A percentile compares a stretch with the other conserved stretches of the same genome.
Evolutionary conservation across 2,797 vertebrate genomes (phyloP).

Genomic region (Buceros bicornis): DNA sequence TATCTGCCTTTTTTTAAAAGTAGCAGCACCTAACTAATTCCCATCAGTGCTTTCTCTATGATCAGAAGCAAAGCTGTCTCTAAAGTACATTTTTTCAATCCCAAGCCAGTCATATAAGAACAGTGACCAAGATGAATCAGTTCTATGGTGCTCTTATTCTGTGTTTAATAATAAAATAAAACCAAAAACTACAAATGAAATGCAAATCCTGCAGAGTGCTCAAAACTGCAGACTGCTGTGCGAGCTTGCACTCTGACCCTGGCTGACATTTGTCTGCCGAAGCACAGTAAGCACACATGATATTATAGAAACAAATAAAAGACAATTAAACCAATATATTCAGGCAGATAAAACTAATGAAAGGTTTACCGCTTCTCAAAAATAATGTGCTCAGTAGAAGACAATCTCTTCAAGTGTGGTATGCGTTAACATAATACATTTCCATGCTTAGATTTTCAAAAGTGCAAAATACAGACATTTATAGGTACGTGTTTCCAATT

Average conservation of each 20-base stretch:
- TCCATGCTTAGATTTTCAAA: slow-evolving; percentile 27
- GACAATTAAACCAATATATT: background rate
- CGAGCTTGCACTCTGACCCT: background rate
- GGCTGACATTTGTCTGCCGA: background rate
- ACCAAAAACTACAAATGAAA: background rate
- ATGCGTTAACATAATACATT: background rate
- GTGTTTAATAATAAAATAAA: slow-evolving; percentile 36
- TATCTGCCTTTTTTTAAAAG: background rate
- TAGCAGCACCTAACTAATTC: slow-evolving; percentile 20
- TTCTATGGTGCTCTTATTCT: background rate
- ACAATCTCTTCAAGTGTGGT: background rate
- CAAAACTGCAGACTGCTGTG: background rate
- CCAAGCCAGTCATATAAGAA: background rate
- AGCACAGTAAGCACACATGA: background rate
- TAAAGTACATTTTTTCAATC: slow-evolving; percentile 1
- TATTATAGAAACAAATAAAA: background rate
- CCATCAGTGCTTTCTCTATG: background rate
- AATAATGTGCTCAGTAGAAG: background rate
- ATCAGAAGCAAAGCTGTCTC: slow-evolving; percentile 47
- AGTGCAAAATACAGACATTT: slow-evolving; percentile 21
- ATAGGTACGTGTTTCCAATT: slow-evolving; percentile 46
- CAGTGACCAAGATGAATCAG: slow-evolving; percentile 5
- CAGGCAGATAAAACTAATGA: background rate
- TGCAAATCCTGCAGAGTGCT: background rate
- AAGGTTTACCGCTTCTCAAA: background rate